Percentiles rank a stretch among this genome's conserved stretches.
Conservation (phyloP, 2,888 invertebrate species). For the Aethes cnicana region DNA sequence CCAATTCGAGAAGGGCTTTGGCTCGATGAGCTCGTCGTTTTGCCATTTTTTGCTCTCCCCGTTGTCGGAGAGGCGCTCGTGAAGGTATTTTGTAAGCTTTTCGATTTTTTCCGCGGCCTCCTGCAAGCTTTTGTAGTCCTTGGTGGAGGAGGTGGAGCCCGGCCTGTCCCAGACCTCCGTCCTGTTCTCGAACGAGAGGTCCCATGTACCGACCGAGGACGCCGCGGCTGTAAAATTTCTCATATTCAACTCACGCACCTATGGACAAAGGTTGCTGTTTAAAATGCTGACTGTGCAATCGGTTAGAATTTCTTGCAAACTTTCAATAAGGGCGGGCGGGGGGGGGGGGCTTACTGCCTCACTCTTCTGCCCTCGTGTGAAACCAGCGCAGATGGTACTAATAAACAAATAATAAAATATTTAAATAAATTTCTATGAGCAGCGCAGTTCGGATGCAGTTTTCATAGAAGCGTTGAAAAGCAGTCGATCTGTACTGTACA, state of each 20-base stretch:
- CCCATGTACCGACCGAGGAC: conserved; percentile 51
- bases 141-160: conserved; percentile 50
- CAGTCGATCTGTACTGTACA: no score
- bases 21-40: conserved; percentile 38
- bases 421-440: no score
- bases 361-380: no score
- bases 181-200: conserved; percentile 58
- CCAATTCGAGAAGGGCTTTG: conserved; percentile 48
- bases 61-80: conserved; percentile 43
- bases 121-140: no score
- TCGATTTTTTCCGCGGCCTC: conserved; percentile 74
- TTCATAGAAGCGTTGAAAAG: no score
- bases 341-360: no score
- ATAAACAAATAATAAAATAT: no score
- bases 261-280: conserved; percentile 36
- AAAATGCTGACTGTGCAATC: no score
- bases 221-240: conserved; percentile 73
- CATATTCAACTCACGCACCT: conserved; percentile 71
- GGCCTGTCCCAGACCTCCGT: conserved; percentile 53
- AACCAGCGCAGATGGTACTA: no score
- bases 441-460: no score
- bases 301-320: no score
- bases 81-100: conserved; percentile 75
- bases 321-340: neutral
- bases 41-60: conserved; percentile 66